Evolutionary conservation across 2,113 vertebrate genomes (phyloP), one percentile per base, ranked within the genome.

Genomic region (Butastur rufipennis): DNA sequence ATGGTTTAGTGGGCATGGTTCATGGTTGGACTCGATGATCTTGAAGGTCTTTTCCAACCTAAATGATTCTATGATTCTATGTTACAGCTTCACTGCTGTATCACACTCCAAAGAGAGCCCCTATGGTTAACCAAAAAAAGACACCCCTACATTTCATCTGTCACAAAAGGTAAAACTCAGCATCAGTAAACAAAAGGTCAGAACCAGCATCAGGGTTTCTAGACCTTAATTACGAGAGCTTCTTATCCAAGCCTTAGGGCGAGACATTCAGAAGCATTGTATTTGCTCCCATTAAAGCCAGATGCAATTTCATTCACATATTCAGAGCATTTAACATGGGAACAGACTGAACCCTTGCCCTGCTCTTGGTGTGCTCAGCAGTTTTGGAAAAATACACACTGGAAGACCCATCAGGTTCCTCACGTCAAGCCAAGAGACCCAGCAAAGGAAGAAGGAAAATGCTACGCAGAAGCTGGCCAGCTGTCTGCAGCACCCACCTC

Each of bases 321-420:
- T 53, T 80, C 52, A 32, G 45, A 42, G 40, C 3, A 0, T 43
- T 74, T 38, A 72, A 16, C n/a, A 11, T 0, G 1, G 48, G 22
- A 61, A 23, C 56, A 81, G 45, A 34, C 32, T 19, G 73, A 95
- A 40, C 13, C 32, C 31, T 40, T 26, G 40, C 13, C 66, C 81
- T 53, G 23, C 25, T 53, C 58, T 48, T 27, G 0, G 7, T 19
- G 16, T 9, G n/a, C 34, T 23, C 32, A 47, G 31, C 19, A 32
- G 7, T 6, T 65, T 68, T 43, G 14, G 22, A 55, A 53, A 19
- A 26, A 9, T 4, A 10, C 21, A 38, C 9, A 27, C 16, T 36
- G 42, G 9, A 83, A 84, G 36, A 90, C 13, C 17, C 73, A 42
- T 10, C 31, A 29, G 21, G 32, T 67, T 81, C 53, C 59, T 45